Percentiles rank a stretch among this genome's conserved stretches.
These are phyloP conservation scores for Mirounga angustirostris DNA, from an alignment of 2,113 vertebrate genomes.

Conservation along the genomic window DNA sequence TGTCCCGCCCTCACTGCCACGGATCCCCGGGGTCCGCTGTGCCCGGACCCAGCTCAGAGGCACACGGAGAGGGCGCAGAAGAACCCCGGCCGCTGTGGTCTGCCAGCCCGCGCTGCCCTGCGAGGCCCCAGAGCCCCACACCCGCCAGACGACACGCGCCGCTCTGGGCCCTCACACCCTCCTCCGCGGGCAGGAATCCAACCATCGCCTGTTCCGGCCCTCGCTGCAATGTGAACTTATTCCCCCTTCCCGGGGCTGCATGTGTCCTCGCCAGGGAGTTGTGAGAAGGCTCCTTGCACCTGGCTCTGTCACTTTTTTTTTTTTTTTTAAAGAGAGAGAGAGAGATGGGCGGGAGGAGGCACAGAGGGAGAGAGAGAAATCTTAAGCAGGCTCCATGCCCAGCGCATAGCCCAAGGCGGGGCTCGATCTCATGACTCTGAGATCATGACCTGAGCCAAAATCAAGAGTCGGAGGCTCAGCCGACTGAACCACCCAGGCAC, in stretches of 20 bases:
- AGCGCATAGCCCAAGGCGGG: background rate
- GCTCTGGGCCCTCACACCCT: background rate
- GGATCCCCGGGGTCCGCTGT: background rate
- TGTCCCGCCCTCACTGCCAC: background rate
- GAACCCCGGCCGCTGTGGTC: background rate
- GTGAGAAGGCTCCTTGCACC: background rate
- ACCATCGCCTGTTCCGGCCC: background rate
- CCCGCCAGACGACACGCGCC: accelerated
- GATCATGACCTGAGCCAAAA: background rate
- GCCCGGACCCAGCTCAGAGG: background rate
- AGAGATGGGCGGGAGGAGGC: background rate
- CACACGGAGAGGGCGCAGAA: background rate
- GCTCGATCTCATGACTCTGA: background rate
- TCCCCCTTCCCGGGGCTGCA: background rate
- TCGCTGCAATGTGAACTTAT: background rate
- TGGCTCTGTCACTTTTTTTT: background rate
- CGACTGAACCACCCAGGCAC: background rate
- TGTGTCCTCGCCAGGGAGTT: background rate
- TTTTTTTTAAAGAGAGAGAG: background rate
- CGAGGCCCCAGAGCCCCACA: background rate
- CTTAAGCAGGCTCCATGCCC: background rate
- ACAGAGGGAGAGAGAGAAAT: background rate
- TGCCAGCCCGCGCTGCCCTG: background rate
- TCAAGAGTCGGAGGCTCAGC: background rate
- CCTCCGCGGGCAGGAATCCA: background rate